Evolutionary conservation across 2,888 invertebrate genomes (phyloP).

Genomic region (Cephonodes hylas): DNA sequence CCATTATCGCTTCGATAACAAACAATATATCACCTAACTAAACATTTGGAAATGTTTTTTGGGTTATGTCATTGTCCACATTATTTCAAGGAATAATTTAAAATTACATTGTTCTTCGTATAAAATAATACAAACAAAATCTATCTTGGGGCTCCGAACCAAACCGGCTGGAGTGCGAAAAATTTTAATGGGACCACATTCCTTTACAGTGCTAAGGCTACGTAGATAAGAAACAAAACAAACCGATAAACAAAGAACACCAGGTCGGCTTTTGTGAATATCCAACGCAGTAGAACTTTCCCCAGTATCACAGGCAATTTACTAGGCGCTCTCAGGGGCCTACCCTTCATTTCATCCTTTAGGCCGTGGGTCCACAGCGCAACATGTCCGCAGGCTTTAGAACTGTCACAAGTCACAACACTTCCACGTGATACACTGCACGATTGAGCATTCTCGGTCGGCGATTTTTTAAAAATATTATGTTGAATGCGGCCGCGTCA

Average conservation of each 20-base stretch:
- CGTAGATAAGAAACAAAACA: conserved; percentile 44
- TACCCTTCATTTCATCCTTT: conserved; percentile 68
- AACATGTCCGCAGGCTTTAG: conserved; percentile 36
- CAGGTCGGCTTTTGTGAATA: conserved; percentile 82
- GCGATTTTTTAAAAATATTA: background rate
- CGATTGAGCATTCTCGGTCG: background rate
- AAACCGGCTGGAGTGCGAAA: background rate
- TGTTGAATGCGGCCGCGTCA: conserved; percentile 36
- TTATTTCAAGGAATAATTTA: background rate
- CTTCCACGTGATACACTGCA: conserved; percentile 6
- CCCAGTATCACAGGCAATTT: conserved; percentile 73
- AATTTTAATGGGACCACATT: background rate
- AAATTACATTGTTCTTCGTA: background rate
- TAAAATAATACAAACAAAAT: background rate
- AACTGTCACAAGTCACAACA: conserved; percentile 31
- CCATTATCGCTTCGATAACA: background rate
- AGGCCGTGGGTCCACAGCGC: conserved; percentile 18
- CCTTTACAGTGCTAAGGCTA: background rate
- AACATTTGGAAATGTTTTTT: background rate
- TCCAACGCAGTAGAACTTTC: conserved; percentile 82
- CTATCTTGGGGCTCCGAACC: background rate
- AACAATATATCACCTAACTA: background rate
- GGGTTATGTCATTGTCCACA: background rate
- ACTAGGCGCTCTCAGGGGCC: conserved; percentile 44
- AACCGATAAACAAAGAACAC: conserved; percentile 84